These are phyloP conservation scores for Glossophaga mutica DNA, from an alignment of 2,797 vertebrate genomes.

Conservation along the genomic window DNA sequence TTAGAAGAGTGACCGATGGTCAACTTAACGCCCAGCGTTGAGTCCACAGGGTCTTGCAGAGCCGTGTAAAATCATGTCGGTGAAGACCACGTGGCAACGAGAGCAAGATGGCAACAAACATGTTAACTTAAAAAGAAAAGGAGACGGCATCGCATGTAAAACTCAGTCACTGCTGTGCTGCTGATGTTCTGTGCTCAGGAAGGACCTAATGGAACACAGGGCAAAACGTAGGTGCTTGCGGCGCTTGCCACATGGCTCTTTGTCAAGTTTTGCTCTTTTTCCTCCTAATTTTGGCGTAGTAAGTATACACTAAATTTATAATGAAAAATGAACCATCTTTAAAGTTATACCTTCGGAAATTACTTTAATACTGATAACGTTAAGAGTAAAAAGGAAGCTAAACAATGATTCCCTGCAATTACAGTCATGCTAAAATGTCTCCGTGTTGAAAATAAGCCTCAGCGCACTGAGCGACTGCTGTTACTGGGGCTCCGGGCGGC, in stretches of 20 bases:
- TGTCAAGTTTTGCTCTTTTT: not conserved
- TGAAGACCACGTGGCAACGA: not conserved
- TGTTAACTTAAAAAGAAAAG: not conserved
- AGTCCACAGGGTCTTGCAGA: not conserved
- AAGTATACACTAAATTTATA: slow-evolving; percentile 28
- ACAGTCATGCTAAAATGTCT: not conserved
- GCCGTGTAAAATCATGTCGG: not conserved
- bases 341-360: slow-evolving; percentile 33
- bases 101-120: not conserved
- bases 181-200: not conserved
- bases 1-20: not conserved
- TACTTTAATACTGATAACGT: slow-evolving; percentile 42
- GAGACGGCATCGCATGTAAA: not conserved
- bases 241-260: not conserved
- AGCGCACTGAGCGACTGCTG: not conserved
- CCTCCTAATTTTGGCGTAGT: slow-evolving; percentile 32
- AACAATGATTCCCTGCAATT: slow-evolving; percentile 56
- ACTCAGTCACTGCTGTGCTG: not conserved
- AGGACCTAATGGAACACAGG: not conserved
- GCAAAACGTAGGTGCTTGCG: not conserved
- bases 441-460: not conserved
- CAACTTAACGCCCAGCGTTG: not conserved
- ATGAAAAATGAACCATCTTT: slow-evolving; percentile 43
- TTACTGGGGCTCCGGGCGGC: not conserved
- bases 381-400: slow-evolving; percentile 39